phyloP scores from a whole-genome alignment of 2,888 invertebrate species.

The Kuschelorhynchus macadamiae region DNA sequence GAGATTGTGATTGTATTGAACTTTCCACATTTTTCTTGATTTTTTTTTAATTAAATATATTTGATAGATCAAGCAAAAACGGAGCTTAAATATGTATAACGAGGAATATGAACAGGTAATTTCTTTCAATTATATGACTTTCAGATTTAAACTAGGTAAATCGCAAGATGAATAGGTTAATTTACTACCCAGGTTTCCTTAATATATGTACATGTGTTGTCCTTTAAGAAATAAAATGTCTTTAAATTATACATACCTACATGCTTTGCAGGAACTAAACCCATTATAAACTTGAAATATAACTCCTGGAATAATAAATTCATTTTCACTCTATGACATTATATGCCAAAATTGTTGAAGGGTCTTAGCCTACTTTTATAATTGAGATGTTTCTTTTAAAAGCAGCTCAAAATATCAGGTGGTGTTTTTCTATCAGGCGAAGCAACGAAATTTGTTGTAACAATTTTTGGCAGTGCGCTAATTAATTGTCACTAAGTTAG shows the following conservation, averaged over 20 bases:
- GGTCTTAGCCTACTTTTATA: constrained; percentile 20
- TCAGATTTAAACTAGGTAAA: neutral
- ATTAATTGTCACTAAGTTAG: too few relatives aligned
- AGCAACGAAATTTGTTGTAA: too few relatives aligned
- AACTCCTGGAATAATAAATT: constrained; percentile 19
- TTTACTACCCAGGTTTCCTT: neutral
- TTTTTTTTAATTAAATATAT: too few relatives aligned
- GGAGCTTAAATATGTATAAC: too few relatives aligned
- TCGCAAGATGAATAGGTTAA: constrained; percentile 7
- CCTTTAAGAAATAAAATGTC: neutral
- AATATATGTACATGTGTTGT: constrained; percentile 3
- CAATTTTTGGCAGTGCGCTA: too few relatives aligned
- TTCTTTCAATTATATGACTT: neutral
- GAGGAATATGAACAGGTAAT: constrained; percentile 61
- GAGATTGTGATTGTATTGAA: too few relatives aligned
- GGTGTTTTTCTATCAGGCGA: too few relatives aligned
- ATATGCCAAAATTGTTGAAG: constrained; percentile 22
- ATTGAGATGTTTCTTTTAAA: neutral
- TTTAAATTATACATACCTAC: constrained; percentile 59
- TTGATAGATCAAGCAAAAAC: too few relatives aligned
- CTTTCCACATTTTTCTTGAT: too few relatives aligned
- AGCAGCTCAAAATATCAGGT: neutral
- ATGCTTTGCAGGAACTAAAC: constrained; percentile 65
- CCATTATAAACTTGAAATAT: constrained; percentile 57
- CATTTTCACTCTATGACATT: constrained; percentile 40